Evolutionary conservation across 2,888 invertebrate species (phyloP).

Genomic region (Hypsopygia costalis): DNA sequence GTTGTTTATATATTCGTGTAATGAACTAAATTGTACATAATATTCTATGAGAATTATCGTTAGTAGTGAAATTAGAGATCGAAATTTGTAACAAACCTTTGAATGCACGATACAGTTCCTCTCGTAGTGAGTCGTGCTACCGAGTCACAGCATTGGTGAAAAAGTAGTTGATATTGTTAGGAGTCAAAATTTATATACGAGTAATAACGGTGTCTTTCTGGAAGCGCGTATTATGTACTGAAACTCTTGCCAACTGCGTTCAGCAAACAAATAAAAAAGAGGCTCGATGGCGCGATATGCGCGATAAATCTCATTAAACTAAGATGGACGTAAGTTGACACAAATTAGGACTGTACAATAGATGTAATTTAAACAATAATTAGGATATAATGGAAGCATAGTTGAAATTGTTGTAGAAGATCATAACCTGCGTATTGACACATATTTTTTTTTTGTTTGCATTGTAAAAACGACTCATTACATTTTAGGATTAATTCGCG

Average conservation of each 20-base stretch:
- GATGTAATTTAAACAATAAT: conserved; percentile 56
- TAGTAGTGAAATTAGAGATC: conserved; percentile 47
- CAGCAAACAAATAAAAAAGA: conserved; percentile 40
- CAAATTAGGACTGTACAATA: conserved; percentile 56
- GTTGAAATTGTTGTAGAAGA: conserved; percentile 34
- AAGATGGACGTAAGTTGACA: conserved; percentile 52
- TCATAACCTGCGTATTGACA: conserved; percentile 35
- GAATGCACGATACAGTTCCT: conserved; percentile 79
- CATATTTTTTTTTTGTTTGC: conserved; percentile 31
- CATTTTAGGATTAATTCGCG: conserved; percentile 56
- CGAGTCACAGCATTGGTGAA: conserved; percentile 57
- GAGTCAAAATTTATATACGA: conserved; percentile 30
- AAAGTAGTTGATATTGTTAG: conserved; percentile 35
- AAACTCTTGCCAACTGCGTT: conserved; percentile 56
- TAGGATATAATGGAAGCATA: conserved; percentile 50
- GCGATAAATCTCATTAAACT: conserved; percentile 46
- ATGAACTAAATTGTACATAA: conserved; percentile 47
- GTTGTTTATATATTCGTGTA: conserved; percentile 46
- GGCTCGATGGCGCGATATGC: conserved; percentile 54
- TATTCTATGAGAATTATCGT: conserved; percentile 42
- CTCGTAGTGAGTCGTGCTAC: conserved; percentile 72
- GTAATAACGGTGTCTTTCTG: conserved; percentile 52
- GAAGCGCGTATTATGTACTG: conserved; percentile 32
- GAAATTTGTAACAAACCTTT: conserved; percentile 68
- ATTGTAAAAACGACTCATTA: conserved; percentile 55